These are phyloP conservation scores for Synanthedon myopaeformis DNA, from an alignment of 2,888 invertebrate species.

Conservation along the genomic window DNA sequence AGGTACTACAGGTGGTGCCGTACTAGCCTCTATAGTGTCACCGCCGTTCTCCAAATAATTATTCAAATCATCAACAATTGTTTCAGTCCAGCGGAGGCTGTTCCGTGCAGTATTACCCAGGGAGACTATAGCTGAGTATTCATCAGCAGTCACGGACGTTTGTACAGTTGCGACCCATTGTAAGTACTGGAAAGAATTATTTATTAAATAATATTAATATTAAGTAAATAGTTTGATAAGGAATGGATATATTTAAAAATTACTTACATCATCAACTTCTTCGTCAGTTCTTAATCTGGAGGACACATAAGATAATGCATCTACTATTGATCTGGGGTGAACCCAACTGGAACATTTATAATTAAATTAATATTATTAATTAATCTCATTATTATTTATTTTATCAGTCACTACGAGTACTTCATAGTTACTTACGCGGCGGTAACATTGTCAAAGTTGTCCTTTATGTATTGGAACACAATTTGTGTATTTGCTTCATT, in stretches of 20 bases:
- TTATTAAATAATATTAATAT: background rate
- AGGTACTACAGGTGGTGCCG: conserved; percentile 12
- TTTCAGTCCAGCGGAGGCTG: conserved; percentile 28
- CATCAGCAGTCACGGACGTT: conserved; percentile 14
- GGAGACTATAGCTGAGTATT: conserved; percentile 16
- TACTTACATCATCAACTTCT: conserved; percentile 29
- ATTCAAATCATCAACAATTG: conserved; percentile 24
- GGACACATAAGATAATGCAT: conserved; percentile 33
- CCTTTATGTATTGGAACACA: conserved; percentile 61
- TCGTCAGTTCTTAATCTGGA: conserved; percentile 31
- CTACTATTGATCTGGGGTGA: conserved; percentile 6
- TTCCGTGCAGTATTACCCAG: conserved; percentile 19
- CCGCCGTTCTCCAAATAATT: conserved; percentile 27
- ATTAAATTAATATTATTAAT: no score
- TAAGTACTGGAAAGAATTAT: conserved; percentile 32
- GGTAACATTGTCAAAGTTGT: conserved; percentile 24
- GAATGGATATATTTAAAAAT: background rate
- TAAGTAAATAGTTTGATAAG: background rate
- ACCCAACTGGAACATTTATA: conserved; percentile 27
- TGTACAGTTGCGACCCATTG: conserved; percentile 29
- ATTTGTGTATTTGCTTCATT: conserved; percentile 69
- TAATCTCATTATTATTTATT: no score
- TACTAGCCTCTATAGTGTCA: conserved; percentile 7
- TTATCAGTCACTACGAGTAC: no score
- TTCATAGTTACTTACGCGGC: conserved; percentile 35